These are phyloP conservation scores for Oreochromis grahami DNA, from an alignment of 2,797 vertebrate genomes.

Conservation along the genomic window DNA sequence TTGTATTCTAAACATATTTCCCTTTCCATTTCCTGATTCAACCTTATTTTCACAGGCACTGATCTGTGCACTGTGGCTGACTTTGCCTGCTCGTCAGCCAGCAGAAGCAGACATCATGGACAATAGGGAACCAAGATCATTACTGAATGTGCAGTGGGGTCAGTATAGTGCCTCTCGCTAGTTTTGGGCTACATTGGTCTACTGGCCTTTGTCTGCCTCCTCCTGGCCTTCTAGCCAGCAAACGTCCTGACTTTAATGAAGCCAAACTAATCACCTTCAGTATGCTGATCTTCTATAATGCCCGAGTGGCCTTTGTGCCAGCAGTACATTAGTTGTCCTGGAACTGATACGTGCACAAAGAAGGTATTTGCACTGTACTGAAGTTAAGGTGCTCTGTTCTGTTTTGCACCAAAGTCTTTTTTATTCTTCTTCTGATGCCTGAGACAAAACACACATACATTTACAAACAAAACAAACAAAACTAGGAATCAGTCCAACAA, in stretches of 20 bases:
- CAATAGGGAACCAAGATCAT: slow-evolving; percentile 38
- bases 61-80: slow-evolving; percentile 53
- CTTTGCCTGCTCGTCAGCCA: slow-evolving; percentile 32
- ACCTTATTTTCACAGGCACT: slow-evolving; percentile 31
- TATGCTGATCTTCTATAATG: slow-evolving; percentile 66
- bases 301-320: slow-evolving; percentile 58
- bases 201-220: slow-evolving; percentile 56
- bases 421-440: slow-evolving; percentile 44
- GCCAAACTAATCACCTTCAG: slow-evolving; percentile 67
- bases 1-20: neutral
- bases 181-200: slow-evolving; percentile 39
- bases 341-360: slow-evolving; percentile 52
- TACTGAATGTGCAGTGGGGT: slow-evolving; percentile 41
- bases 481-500: neutral
- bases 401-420: slow-evolving; percentile 30
- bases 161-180: slow-evolving; percentile 37
- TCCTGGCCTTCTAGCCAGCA: slow-evolving; percentile 56
- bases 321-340: slow-evolving; percentile 55
- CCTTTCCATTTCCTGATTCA: neutral
- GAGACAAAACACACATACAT: slow-evolving; percentile 33
- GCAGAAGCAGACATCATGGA: slow-evolving; percentile 31
- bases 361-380: slow-evolving; percentile 63
- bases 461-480: neutral
- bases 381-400: slow-evolving; percentile 55
- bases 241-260: slow-evolving; percentile 67